Evolutionary conservation across 1,140 invertebrate species (phyloP), one percentile per base, ranked within the genome.

Genomic region (Diuraphis noxia): DNA sequence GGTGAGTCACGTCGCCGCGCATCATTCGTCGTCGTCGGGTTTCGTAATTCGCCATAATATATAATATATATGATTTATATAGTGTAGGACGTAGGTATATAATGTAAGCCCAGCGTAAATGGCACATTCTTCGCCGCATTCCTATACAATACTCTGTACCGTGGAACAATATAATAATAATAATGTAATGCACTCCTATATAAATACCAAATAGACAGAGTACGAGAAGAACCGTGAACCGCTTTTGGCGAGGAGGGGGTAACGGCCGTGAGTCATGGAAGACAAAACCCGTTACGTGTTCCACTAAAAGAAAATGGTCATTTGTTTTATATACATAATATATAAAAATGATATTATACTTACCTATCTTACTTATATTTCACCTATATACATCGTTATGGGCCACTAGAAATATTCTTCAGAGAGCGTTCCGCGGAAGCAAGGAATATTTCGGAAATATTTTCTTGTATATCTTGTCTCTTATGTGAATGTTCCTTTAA

Each of bases 211-310:
- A n/a, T n/a, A n/a, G n/a, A n/a, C n/a, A n/a, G n/a, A n/a, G n/a
- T n/a, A n/a, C 23, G 30, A 49, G 41, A 46, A 38, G 49, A 41
- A 56, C 46, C 85, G 85, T 2, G 63, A 72, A 43, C 40, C 56
- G 88, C 41, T 72, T 36, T 25, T 81, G 30, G 21, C 21, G 3
- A 38, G 38, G 88, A 19, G 77, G 41, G 87, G 40, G n/a, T 30
- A 30, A n/a, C 85, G 85, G 72, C 43, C 40, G 43, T 82, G 72
- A 81, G 89, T 52, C 40, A 81, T 82, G 72, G 30, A 43, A 91
- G 56, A 81, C n/a, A 46, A 90, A 90, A 90, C 88, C 89, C 89
- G 89, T 91, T 91, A 91, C 43, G 38, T 36, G 89, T 91, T 82
- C 89, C 77, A 91, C 89, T 92, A 85, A 86, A 86, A 82, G n/a